Conservation (phyloP, 2,888 invertebrate genomes). For the Cloeon dipterum region DNA sequence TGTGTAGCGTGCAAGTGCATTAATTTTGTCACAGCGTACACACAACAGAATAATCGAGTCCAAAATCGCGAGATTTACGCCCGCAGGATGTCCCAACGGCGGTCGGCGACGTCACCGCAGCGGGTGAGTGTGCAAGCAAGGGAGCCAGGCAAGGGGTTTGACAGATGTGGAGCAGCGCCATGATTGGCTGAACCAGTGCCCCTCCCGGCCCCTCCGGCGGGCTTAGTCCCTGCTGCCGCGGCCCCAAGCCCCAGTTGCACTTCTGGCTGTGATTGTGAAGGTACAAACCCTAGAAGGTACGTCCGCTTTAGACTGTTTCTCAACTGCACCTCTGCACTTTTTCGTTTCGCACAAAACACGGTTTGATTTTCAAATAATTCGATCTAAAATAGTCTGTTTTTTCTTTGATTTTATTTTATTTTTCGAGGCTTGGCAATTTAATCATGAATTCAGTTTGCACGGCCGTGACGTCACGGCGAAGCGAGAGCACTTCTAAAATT, state of each 20-base stretch:
- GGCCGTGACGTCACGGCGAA: not conserved
- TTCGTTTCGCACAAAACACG: not conserved
- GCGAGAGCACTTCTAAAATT: not conserved
- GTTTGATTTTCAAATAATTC: not conserved
- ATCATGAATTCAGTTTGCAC: not conserved
- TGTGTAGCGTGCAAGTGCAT: no score
- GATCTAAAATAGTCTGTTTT: not conserved
- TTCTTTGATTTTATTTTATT: no score
- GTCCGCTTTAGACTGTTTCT: not conserved
- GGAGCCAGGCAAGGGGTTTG: no score
- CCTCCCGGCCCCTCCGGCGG: not conserved
- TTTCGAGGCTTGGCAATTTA: no score
- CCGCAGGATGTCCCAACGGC: no score
- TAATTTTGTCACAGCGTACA: no score
- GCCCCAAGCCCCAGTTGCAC: not conserved
- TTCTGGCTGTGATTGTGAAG: conserved; percentile 1
- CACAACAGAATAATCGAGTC: no score
- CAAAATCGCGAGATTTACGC: no score
- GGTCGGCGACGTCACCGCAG: no score
- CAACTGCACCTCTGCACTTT: not conserved
- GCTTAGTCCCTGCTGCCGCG: not conserved
- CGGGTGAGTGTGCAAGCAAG: no score
- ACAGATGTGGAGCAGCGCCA: not conserved
- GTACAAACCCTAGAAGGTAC: not conserved
- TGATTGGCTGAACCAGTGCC: not conserved